Conservation (phyloP, 2,113 vertebrate genomes). For the Pantherophis guttatus region DNA sequence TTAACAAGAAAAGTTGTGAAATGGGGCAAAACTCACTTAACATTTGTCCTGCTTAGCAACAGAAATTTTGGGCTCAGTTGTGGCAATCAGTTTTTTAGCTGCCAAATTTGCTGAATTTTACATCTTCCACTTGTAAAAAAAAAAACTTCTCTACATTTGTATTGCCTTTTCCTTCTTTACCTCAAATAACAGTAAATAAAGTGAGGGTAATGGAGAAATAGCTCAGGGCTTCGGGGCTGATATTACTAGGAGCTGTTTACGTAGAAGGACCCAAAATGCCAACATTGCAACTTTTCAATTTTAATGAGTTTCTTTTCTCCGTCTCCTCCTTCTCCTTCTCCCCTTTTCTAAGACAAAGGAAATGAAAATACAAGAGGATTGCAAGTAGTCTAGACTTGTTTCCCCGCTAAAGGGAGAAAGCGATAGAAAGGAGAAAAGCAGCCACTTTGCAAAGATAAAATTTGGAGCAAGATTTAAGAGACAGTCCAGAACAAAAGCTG, state of each 20-base stretch:
- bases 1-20: neutral
- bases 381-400: neutral
- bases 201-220: neutral
- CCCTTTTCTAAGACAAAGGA: neutral
- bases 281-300: neutral
- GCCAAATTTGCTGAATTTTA: neutral
- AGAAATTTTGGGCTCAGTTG: neutral
- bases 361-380: neutral
- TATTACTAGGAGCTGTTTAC: neutral
- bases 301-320: neutral
- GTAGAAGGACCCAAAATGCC: neutral
- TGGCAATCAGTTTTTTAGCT: neutral
- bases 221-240: neutral
- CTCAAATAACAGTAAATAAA: neutral
- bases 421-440: neutral
- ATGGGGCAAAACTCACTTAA: neutral
- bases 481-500: neutral
- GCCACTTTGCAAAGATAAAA: neutral
- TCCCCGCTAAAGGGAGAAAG: neutral
- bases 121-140: neutral
- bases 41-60: neutral
- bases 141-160: neutral
- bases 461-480: neutral
- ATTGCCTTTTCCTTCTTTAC: neutral
- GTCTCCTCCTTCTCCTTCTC: neutral